phyloP scores from a whole-genome alignment of 2,113 vertebrate genomes.

The Chionomys nivalis region DNA sequence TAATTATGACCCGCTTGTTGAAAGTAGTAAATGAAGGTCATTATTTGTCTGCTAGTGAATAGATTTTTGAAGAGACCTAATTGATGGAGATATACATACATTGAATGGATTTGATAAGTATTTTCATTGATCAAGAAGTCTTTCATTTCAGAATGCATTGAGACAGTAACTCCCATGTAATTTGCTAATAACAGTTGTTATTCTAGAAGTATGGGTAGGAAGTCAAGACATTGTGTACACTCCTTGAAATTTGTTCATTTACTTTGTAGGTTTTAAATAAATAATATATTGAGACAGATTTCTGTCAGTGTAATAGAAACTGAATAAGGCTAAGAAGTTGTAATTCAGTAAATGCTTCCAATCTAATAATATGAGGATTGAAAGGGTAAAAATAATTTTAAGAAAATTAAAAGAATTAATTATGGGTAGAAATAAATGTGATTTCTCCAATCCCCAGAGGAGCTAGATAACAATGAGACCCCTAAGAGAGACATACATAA shows the following conservation, averaged over 20 bases:
- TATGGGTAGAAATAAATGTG: not conserved
- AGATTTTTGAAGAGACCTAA: not conserved
- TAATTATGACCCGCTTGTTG: constrained; percentile 36
- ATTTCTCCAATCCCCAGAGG: not conserved
- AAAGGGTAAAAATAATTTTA: not conserved
- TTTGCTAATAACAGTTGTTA: constrained; percentile 36
- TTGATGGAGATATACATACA: not conserved
- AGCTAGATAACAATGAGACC: too few species aligned
- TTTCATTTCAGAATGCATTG: not conserved
- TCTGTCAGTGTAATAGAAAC: not conserved
- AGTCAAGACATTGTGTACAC: not conserved
- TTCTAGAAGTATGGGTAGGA: not conserved
- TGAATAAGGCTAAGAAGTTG: not conserved
- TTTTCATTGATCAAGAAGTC: constrained; percentile 41
- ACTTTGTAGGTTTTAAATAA: not conserved
- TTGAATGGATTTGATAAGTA: not conserved
- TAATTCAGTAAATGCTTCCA: not conserved
- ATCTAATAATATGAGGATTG: not conserved
- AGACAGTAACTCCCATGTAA: not conserved
- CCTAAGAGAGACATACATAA: too few species aligned
- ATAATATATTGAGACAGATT: not conserved
- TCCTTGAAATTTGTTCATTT: not conserved
- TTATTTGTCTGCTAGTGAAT: constrained; percentile 43
- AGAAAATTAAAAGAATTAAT: not conserved
- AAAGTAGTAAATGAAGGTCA: not conserved